Evolutionary conservation across 2,888 invertebrate species (phyloP).

Genomic region (Cancer borealis): DNA sequence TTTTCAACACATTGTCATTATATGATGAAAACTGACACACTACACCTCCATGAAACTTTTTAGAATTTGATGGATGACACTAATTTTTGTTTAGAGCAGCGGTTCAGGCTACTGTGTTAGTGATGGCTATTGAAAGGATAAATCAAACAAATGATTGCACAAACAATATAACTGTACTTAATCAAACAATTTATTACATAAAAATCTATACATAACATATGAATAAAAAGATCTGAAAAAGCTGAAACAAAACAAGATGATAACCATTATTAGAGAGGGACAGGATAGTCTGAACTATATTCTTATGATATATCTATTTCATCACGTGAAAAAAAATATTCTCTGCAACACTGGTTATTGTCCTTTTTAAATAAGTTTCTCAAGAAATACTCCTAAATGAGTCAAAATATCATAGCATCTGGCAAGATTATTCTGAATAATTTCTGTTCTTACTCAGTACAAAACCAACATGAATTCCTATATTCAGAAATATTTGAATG

Average conservation of each 20-base stretch:
- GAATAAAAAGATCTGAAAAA: constrained; percentile 43
- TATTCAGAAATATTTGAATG: not conserved
- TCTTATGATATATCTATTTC: not conserved
- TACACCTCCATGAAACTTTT: not conserved
- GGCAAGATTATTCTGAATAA: not conserved
- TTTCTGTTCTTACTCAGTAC: not conserved
- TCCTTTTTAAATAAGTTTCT: not conserved
- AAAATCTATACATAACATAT: constrained; percentile 35
- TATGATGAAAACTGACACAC: not conserved
- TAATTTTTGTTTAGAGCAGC: not conserved
- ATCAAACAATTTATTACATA: constrained; percentile 22
- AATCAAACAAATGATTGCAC: constrained; percentile 1
- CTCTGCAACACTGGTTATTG: constrained; percentile 15
- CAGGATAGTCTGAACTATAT: not conserved
- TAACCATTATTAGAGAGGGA: not conserved
- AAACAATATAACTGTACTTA: constrained; percentile 5
- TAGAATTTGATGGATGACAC: not conserved
- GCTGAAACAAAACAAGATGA: constrained; percentile 14
- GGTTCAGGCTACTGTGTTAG: not conserved
- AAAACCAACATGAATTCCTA: not conserved
- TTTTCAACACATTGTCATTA: not conserved
- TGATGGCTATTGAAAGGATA: not conserved
- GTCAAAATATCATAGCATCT: not conserved
- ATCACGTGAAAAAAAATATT: constrained; percentile 7
- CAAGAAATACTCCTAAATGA: not conserved